Evolutionary conservation across 2,113 vertebrate genomes (phyloP).

Genomic region (Peucedramus taeniatus): DNA sequence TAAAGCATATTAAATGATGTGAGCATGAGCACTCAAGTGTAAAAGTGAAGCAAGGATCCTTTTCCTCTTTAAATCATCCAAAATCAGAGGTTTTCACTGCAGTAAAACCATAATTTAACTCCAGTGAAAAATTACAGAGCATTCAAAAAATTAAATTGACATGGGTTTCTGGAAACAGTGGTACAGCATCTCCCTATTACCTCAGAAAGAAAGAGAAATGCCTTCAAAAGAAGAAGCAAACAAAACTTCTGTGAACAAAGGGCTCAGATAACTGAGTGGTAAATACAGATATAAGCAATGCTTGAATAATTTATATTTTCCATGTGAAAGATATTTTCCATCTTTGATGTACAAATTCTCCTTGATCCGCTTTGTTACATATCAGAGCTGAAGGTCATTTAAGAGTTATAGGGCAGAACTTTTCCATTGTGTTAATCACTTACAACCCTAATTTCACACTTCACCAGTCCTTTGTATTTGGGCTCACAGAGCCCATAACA

Average conservation of each 20-base stretch:
- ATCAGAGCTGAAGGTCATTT: slow-evolving; percentile 54
- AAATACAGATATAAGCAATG: slow-evolving; percentile 35
- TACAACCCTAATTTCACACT: slow-evolving; percentile 67
- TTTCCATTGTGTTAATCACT: slow-evolving; percentile 70
- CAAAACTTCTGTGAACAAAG: neutral
- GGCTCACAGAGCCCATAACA: neutral
- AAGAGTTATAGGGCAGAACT: slow-evolving; percentile 59
- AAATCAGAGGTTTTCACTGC: neutral
- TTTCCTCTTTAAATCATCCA: neutral
- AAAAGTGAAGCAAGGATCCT: neutral
- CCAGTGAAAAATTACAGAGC: neutral
- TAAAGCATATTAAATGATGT: neutral
- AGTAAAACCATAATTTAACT: neutral
- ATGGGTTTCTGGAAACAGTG: neutral
- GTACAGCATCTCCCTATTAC: neutral
- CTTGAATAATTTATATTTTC: slow-evolving; percentile 2
- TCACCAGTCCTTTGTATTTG: slow-evolving; percentile 29
- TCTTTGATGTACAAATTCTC: slow-evolving; percentile 21
- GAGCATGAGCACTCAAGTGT: neutral
- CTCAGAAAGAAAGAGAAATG: neutral
- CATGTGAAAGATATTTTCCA: slow-evolving; percentile 32
- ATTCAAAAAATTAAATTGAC: neutral
- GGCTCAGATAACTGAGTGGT: neutral
- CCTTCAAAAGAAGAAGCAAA: neutral
- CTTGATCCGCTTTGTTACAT: slow-evolving; percentile 52